Conservation (phyloP, 1,140 invertebrate species). For the Theocolax elegans region DNA sequence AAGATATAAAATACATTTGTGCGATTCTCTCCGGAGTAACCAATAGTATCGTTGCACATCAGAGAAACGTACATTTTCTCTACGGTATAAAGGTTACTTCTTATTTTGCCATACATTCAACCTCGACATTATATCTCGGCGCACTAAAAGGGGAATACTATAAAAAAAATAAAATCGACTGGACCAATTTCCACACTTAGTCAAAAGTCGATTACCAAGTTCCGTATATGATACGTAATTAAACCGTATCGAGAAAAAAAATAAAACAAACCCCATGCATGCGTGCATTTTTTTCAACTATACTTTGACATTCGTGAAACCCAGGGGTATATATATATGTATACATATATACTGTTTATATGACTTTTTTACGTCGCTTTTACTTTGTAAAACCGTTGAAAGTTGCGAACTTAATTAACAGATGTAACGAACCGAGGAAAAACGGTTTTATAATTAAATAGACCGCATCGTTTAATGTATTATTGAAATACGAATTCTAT, state of each 20-base stretch:
- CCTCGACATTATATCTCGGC: background rate
- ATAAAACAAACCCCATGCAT: background rate
- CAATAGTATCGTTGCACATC: background rate
- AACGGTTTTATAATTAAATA: too few relatives aligned
- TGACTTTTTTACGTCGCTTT: background rate
- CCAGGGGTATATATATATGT: too few relatives aligned
- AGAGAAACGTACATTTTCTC: background rate
- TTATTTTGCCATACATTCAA: background rate
- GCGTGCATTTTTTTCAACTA: background rate
- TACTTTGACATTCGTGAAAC: background rate
- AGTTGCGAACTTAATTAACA: background rate
- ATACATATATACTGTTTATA: background rate
- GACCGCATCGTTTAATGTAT: too few relatives aligned
- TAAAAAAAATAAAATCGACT: background rate
- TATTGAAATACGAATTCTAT: too few relatives aligned
- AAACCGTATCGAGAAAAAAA: background rate
- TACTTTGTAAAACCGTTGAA: background rate
- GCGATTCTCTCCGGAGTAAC: background rate
- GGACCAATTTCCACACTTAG: constrained; percentile 22
- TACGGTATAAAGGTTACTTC: constrained; percentile 1
- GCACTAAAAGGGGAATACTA: background rate
- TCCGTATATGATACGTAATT: background rate
- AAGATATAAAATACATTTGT: too few relatives aligned
- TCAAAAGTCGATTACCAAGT: constrained; percentile 14
- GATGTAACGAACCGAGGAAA: background rate